phyloP scores from a whole-genome alignment of 2,113 vertebrate genomes.

The Coreoperca whiteheadi region DNA sequence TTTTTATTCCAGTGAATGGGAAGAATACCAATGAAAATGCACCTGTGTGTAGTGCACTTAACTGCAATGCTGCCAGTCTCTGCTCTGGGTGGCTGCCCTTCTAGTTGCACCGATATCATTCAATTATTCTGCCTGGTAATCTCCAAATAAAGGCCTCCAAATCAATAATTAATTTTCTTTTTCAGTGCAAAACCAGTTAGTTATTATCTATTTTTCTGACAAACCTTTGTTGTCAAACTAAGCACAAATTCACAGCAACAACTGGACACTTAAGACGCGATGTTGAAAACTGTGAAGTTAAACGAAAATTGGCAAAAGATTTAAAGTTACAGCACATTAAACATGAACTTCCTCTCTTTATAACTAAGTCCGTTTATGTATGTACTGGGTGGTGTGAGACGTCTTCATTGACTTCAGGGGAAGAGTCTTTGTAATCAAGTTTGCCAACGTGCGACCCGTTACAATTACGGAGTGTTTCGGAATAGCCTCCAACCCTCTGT shows the following conservation, averaged over 20 bases:
- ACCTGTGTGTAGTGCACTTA: conserved; percentile 33
- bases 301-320: background rate
- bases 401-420: conserved; percentile 9
- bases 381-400: background rate
- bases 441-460: conserved; percentile 33
- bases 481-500: conserved; percentile 31
- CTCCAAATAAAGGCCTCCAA: conserved; percentile 2
- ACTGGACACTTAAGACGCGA: background rate
- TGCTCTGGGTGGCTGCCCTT: conserved; percentile 15
- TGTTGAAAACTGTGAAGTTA: background rate
- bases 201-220: background rate
- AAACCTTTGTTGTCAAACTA: background rate
- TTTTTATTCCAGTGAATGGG: conserved; percentile 60
- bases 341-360: background rate
- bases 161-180: conserved; percentile 38
- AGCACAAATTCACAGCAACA: background rate
- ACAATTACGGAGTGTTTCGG: conserved; percentile 37
- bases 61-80: conserved; percentile 30
- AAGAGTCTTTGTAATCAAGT: conserved; percentile 34
- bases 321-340: background rate
- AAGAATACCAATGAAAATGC: conserved; percentile 54
- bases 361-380: background rate
- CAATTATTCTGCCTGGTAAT: conserved; percentile 37
- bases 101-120: conserved; percentile 18
- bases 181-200: background rate